Evolutionary conservation across 2,113 vertebrate species (phyloP).

Genomic region (Malurus elegans): DNA sequence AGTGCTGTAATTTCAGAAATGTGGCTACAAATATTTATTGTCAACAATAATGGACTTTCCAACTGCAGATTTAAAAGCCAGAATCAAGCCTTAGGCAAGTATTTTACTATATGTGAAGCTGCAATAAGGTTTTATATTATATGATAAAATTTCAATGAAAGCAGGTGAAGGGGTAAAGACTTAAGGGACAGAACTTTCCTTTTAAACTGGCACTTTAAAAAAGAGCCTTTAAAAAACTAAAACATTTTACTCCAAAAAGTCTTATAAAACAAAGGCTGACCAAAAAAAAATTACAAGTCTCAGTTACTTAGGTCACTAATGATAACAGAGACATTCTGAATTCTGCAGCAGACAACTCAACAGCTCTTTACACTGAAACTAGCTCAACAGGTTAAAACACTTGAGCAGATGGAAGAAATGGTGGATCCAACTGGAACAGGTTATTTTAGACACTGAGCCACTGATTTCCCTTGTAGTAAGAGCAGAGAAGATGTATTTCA

Average conservation of each 20-base stretch:
- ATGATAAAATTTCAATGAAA: background rate
- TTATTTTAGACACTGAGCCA: background rate
- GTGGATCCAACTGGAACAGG: background rate
- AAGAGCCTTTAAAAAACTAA: background rate
- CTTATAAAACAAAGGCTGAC: background rate
- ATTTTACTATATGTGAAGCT: background rate
- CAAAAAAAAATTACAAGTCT: background rate
- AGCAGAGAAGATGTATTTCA: background rate
- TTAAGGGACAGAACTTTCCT: background rate
- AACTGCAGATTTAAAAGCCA: background rate
- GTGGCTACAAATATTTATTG: fast-evolving
- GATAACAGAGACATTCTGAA: background rate
- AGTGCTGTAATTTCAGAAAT: background rate
- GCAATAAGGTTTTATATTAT: background rate
- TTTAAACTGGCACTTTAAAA: background rate
- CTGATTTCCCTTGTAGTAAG: fast-evolving
- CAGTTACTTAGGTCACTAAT: background rate
- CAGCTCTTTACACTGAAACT: background rate
- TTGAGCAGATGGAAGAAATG: background rate
- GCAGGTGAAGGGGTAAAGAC: background rate
- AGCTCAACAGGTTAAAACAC: background rate
- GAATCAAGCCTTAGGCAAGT: background rate
- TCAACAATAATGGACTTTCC: background rate
- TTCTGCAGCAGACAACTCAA: background rate
- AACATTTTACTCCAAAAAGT: background rate